Evolutionary conservation across 2,113 vertebrate species (phyloP).

Genomic region (Otus sunia): DNA sequence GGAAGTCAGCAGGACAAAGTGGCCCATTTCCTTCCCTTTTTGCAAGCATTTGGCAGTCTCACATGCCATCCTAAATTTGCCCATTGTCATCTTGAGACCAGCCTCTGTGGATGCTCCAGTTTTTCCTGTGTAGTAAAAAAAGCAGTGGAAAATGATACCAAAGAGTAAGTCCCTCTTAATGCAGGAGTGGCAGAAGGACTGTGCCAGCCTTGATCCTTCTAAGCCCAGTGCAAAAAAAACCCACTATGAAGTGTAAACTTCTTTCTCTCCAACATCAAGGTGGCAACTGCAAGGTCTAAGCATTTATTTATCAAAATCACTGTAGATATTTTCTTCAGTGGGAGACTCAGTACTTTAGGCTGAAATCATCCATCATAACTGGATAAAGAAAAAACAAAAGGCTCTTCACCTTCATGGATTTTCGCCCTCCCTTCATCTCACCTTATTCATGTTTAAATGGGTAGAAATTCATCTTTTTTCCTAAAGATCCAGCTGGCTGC

Average conservation of each 20-base stretch:
- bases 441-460: slow-evolving; percentile 52
- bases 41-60: background rate
- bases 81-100: background rate
- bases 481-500: slow-evolving; percentile 21
- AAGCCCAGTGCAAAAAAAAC: background rate
- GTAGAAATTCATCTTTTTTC: slow-evolving; percentile 66
- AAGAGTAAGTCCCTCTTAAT: background rate
- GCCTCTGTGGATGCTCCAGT: background rate
- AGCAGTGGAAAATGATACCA: background rate
- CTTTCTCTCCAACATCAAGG: background rate
- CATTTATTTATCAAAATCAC: slow-evolving; percentile 57
- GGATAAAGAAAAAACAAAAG: background rate
- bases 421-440: background rate
- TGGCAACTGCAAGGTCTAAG: slow-evolving; percentile 37
- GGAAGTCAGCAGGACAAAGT: background rate
- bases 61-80: background rate
- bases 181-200: background rate
- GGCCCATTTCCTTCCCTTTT: background rate
- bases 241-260: background rate
- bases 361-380: slow-evolving; percentile 49
- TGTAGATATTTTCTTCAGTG: slow-evolving; percentile 39
- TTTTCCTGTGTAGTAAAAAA: background rate
- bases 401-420: slow-evolving; percentile 52
- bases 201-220: background rate
- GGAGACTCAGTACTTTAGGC: slow-evolving; percentile 9